A percentile compares a stretch with the other conserved stretches of the same genome.
Evolutionary conservation across 2,113 vertebrate genomes (phyloP).

Genomic region (Amia ocellicauda): DNA sequence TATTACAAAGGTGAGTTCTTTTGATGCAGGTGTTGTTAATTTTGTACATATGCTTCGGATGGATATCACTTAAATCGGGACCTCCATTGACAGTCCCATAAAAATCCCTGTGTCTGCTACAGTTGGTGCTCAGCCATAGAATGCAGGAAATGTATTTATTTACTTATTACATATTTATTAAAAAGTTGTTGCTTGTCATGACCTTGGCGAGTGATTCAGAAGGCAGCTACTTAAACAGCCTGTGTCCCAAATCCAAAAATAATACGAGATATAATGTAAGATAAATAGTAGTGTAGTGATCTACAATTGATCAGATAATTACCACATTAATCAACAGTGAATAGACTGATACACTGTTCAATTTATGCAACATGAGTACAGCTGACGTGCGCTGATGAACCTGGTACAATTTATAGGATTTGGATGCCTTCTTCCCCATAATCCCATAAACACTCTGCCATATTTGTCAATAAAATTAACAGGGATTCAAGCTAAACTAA

Average conservation of each 20-base stretch:
- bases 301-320: conserved; percentile 9
- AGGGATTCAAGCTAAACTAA: background rate
- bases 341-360: conserved; percentile 5
- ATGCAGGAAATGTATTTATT: no score
- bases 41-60: no score
- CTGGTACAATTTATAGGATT: background rate
- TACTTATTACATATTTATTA: no score
- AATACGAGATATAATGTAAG: background rate
- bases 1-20: no score
- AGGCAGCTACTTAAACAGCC: no score
- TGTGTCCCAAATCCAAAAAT: background rate
- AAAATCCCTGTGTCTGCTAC: no score
- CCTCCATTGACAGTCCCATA: no score
- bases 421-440: background rate
- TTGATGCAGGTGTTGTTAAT: no score
- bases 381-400: background rate
- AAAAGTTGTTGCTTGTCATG: no score
- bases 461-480: conserved; percentile 6
- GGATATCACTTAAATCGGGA: no score
- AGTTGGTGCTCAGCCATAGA: no score
- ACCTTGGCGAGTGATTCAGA: no score
- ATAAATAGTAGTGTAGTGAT: conserved; percentile 2
- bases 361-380: conserved; percentile 1
- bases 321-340: conserved; percentile 8
- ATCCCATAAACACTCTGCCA: background rate